phyloP scores from a whole-genome alignment of 2,113 vertebrate species.

The Poeciliopsis prolifica region DNA sequence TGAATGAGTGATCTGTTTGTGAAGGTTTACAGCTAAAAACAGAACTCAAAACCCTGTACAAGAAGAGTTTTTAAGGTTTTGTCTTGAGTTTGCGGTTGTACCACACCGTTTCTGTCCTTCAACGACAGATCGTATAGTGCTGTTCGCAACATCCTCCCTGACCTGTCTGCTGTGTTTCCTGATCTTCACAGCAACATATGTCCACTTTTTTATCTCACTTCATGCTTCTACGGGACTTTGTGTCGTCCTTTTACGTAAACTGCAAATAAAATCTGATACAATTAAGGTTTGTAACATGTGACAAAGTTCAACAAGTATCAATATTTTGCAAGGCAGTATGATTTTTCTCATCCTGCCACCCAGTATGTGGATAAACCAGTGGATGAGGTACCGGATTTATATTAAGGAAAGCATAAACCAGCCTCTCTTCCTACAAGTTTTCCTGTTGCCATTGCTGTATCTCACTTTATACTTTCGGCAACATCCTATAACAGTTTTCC shows the following conservation, averaged over 20 bases:
- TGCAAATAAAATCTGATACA: not conserved
- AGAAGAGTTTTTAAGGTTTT: not conserved
- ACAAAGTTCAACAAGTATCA: not conserved
- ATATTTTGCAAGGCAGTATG: not conserved
- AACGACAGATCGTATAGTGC: not conserved
- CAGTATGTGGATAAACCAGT: not conserved
- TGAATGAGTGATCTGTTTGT: not conserved
- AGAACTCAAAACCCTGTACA: not conserved
- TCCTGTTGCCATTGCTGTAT: not conserved
- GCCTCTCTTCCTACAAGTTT: not conserved
- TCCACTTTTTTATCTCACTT: not conserved
- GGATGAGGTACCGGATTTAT: no score
- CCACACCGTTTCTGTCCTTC: not conserved
- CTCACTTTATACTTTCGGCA: conserved; percentile 18
- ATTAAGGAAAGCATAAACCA: not conserved
- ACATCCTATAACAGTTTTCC: conserved; percentile 14
- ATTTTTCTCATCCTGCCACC: no score
- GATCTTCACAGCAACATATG: not conserved
- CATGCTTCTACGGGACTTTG: not conserved
- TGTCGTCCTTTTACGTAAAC: not conserved
- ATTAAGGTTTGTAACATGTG: not conserved
- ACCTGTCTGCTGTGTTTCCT: not conserved
- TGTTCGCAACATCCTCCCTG: not conserved
- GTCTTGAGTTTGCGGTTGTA: not conserved
- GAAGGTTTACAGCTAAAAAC: not conserved